A percentile compares a stretch with the other conserved stretches of the same genome.
Conservation (phyloP, 2,888 invertebrate genomes). For the Trichogramma dendrolimi region DNA sequence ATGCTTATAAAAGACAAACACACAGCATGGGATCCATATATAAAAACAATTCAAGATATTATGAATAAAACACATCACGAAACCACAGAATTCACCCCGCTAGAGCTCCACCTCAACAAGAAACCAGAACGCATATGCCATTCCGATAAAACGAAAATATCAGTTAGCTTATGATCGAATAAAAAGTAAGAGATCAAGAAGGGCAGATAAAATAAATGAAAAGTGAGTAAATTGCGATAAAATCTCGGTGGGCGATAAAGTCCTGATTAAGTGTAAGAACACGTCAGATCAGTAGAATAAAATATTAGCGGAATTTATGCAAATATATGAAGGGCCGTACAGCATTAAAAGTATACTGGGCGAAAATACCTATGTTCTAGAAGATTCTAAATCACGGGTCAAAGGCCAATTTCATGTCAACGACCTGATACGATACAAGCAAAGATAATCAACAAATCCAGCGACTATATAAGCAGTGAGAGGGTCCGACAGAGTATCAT, state of each 20-base stretch:
- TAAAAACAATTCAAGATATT: neutral
- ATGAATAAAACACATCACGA: neutral
- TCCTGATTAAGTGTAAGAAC: slow-evolving; percentile 19
- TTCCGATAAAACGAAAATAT: neutral
- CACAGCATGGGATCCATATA: neutral
- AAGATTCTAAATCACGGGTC: slow-evolving; percentile 4
- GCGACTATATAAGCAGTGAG: too few species aligned
- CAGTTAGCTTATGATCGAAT: neutral
- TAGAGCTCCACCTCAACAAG: neutral
- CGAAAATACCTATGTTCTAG: neutral
- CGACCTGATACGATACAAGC: too few species aligned
- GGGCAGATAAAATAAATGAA: neutral
- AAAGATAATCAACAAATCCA: too few species aligned
- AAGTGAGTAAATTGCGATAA: neutral
- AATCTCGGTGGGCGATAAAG: neutral
- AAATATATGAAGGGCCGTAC: slow-evolving; percentile 23
- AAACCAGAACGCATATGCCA: neutral
- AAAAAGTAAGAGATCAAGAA: neutral
- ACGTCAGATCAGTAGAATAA: slow-evolving; percentile 1
- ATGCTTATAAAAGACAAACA: neutral
- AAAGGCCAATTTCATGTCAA: too few species aligned
- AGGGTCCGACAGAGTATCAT: too few species aligned
- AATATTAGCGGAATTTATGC: slow-evolving; percentile 18
- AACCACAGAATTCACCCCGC: neutral
- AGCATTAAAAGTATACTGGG: slow-evolving; percentile 4